Evolutionary conservation across 2,888 invertebrate species (phyloP).

Genomic region (Drosophila niveifrons): DNA sequence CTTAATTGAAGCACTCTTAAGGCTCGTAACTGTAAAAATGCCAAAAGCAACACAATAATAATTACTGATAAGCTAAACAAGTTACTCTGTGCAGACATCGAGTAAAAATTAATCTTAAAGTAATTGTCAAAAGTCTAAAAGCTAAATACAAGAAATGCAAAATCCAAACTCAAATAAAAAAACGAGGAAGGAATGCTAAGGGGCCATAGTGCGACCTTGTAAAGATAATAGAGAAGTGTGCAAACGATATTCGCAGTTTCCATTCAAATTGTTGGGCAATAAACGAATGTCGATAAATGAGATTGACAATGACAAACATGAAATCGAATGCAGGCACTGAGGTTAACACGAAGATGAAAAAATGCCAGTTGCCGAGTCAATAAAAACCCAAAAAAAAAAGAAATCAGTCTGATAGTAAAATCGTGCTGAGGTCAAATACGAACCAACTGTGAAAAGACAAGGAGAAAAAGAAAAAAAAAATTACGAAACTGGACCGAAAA

Average conservation of each 20-base stretch:
- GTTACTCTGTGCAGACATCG: conserved; percentile 18
- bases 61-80: conserved; percentile 4
- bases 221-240: conserved; percentile 32
- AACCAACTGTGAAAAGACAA: conserved; percentile 25
- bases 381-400: conserved; percentile 42
- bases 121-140: conserved; percentile 38
- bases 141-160: background rate
- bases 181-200: conserved; percentile 37
- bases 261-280: conserved; percentile 73
- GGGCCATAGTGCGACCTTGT: conserved; percentile 42
- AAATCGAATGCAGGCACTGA: conserved; percentile 67
- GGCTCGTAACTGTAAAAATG: conserved; percentile 8
- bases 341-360: conserved; percentile 61
- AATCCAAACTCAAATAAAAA: conserved; percentile 15
- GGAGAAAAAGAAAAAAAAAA: conserved; percentile 32
- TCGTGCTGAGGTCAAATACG: conserved; percentile 66
- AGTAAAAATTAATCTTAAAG: conserved; percentile 23
- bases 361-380: conserved; percentile 60
- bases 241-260: conserved; percentile 34
- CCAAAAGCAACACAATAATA: background rate
- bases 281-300: conserved; percentile 77
- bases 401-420: conserved; percentile 55
- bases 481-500: conserved; percentile 30
- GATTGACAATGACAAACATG: conserved; percentile 80
- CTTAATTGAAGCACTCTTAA: background rate